Conservation (phyloP, 2,888 invertebrate species). For the Odiellus spinosus region DNA sequence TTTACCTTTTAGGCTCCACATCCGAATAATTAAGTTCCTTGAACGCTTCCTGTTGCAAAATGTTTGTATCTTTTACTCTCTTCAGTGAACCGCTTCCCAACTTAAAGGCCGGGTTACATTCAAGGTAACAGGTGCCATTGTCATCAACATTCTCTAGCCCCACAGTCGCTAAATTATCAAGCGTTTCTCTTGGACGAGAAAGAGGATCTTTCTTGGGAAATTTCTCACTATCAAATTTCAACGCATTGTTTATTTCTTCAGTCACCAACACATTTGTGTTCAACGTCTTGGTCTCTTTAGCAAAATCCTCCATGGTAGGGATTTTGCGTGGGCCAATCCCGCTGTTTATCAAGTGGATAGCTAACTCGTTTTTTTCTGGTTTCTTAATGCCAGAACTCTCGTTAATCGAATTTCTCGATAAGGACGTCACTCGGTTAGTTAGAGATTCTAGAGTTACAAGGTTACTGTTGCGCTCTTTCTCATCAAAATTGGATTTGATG, state of each 20-base stretch:
- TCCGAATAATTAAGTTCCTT: conserved; percentile 17
- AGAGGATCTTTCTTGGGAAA: conserved; percentile 37
- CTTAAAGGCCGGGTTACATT: conserved; percentile 32
- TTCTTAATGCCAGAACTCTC: neutral
- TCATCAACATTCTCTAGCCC: neutral
- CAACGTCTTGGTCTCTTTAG: conserved; percentile 42
- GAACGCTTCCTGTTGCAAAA: conserved; percentile 24
- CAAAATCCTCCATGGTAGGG: conserved; percentile 35
- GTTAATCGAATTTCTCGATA: neutral
- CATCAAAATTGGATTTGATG: neutral
- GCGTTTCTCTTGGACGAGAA: conserved; percentile 26
- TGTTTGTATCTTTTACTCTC: conserved; percentile 37
- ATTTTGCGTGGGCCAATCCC: conserved; percentile 21
- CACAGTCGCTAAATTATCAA: conserved; percentile 32
- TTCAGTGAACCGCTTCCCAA: conserved; percentile 32
- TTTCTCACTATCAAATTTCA: conserved; percentile 41
- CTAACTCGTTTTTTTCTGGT: conserved; percentile 22
- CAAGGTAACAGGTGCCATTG: conserved; percentile 20
- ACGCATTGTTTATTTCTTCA: conserved; percentile 32
- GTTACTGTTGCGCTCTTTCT: neutral
- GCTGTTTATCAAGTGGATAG: conserved; percentile 23
- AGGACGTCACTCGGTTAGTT: neutral
- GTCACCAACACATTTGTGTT: conserved; percentile 38
- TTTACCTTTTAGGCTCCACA: too few relatives aligned
- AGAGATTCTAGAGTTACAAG: neutral